Percentiles rank a stretch among this genome's conserved stretches.
Evolutionary conservation across 1,140 invertebrate species (phyloP).

Genomic region (Platyscapa corneri): DNA sequence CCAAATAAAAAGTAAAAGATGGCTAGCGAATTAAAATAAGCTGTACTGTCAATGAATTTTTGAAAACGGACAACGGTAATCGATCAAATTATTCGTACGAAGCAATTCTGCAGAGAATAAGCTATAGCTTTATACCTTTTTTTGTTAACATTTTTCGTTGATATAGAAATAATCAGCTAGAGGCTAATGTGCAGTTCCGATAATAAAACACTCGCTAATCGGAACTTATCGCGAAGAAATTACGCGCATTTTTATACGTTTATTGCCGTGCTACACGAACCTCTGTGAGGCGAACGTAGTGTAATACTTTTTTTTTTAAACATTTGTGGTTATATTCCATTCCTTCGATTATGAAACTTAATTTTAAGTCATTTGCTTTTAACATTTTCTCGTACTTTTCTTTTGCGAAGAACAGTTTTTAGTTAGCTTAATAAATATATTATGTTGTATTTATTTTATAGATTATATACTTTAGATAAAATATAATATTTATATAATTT

Average conservation of each 20-base stretch:
- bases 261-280: conserved; percentile 68
- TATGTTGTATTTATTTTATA: neutral
- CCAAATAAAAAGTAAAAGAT: neutral
- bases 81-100: neutral
- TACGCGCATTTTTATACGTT: conserved; percentile 55
- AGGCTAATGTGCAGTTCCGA: conserved; percentile 37
- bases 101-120: neutral
- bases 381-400: neutral
- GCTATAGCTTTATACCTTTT: conserved; percentile 1
- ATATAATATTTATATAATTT: too few relatives aligned
- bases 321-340: conserved; percentile 4
- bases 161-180: conserved; percentile 54
- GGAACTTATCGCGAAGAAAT: conserved; percentile 56
- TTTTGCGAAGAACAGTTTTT: neutral
- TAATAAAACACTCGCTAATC: conserved; percentile 51
- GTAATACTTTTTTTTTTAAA: conserved; percentile 40
- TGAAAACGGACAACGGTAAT: neutral
- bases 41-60: neutral
- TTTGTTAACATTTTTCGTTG: conserved; percentile 14
- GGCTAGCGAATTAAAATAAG: neutral
- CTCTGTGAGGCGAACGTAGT: conserved; percentile 61
- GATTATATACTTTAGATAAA: too few relatives aligned
- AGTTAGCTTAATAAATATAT: neutral
- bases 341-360: neutral
- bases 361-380: neutral